phyloP scores from a whole-genome alignment of 1,140 invertebrate genomes.

The Hydropsyche tenuis region DNA sequence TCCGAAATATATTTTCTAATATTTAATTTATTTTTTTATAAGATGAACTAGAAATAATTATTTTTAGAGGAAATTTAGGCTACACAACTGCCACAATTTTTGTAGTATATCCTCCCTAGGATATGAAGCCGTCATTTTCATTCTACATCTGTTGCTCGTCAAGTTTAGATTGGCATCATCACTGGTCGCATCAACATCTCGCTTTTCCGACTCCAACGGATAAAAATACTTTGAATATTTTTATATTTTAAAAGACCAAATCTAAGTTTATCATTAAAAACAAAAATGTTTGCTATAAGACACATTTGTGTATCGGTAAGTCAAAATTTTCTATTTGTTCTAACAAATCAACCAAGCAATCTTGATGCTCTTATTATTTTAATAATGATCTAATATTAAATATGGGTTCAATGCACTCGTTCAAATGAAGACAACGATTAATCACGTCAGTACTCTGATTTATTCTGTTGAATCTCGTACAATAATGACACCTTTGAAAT shows the following conservation, averaged over 20 bases:
- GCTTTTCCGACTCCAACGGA: background rate
- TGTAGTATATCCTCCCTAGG: slow-evolving; percentile 39
- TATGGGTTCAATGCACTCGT: background rate
- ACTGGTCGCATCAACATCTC: slow-evolving; percentile 3
- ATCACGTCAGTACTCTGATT: background rate
- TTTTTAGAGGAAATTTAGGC: no score
- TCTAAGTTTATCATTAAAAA: background rate
- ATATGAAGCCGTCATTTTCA: slow-evolving; percentile 39
- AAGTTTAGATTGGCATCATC: slow-evolving; percentile 34
- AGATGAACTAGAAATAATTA: no score
- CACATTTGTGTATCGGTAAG: background rate
- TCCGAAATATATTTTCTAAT: no score
- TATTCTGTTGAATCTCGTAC: background rate
- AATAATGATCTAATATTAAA: no score
- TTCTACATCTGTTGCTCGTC: slow-evolving; percentile 38
- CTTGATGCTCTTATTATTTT: background rate
- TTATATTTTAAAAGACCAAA: background rate
- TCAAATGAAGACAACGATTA: background rate
- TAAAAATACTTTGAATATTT: background rate
- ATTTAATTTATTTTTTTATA: no score
- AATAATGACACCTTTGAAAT: background rate
- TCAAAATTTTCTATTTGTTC: background rate
- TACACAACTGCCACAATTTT: slow-evolving; percentile 37
- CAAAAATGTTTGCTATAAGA: background rate
- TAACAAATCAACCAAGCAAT: background rate